Conservation (phyloP, 1,140 invertebrate species). For the Apis dorsata region DNA sequence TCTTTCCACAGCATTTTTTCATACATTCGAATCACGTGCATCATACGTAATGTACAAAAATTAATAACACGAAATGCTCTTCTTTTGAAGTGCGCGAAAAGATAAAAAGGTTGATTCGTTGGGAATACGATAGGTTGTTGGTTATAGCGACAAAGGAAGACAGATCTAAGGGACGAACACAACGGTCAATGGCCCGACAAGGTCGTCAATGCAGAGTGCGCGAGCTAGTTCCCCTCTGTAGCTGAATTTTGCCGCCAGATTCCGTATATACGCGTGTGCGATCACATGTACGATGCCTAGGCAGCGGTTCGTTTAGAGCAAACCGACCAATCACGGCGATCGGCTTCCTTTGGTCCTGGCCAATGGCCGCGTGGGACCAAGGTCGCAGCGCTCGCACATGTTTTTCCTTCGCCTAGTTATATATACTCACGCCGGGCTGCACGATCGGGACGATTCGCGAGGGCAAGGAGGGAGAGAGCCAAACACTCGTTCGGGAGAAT, state of each 20-base stretch:
- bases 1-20: too few species aligned
- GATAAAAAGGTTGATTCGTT: conserved; percentile 54
- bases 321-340: conserved; percentile 62
- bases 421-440: conserved; percentile 32
- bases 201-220: conserved; percentile 69
- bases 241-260: conserved; percentile 35
- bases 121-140: conserved; percentile 38
- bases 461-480: background rate
- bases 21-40: background rate
- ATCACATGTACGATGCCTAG: background rate
- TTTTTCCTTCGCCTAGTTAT: conserved; percentile 7
- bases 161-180: conserved; percentile 45
- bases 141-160: conserved; percentile 58
- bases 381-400: conserved; percentile 68
- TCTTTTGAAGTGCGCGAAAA: conserved; percentile 25
- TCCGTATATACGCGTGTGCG: background rate
- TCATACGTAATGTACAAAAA: background rate
- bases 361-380: conserved; percentile 78
- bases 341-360: conserved; percentile 72
- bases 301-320: background rate
- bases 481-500: background rate
- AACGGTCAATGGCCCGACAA: conserved; percentile 76
- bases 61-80: background rate
- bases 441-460: conserved; percentile 31
- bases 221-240: conserved; percentile 9